Evolutionary conservation across 2,113 vertebrate genomes (phyloP).

Genomic region (Alaudala cheleensis): DNA sequence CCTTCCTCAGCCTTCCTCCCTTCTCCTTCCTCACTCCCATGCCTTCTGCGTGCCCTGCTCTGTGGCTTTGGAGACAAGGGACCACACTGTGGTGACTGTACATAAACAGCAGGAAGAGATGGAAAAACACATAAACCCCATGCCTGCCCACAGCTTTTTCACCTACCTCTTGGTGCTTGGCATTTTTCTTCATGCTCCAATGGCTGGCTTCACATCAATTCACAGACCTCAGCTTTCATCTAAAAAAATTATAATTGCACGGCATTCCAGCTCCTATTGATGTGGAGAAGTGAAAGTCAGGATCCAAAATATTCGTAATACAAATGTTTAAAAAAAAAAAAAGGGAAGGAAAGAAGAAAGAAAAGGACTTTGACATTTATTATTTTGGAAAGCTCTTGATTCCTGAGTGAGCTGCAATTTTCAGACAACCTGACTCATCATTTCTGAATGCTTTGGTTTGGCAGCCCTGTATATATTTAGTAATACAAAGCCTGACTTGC

Average conservation of each 20-base stretch:
- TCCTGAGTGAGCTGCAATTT: neutral
- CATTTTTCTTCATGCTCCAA: neutral
- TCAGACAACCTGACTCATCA: conserved; percentile 56
- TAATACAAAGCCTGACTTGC: conserved; percentile 52
- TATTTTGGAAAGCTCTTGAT: conserved; percentile 11
- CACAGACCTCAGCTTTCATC: neutral
- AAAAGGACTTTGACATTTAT: neutral
- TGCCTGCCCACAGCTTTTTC: neutral
- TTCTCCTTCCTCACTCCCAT: neutral
- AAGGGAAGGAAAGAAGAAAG: too few relatives aligned
- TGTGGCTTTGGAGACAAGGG: neutral
- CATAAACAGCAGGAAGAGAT: neutral
- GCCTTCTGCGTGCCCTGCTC: neutral
- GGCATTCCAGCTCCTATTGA: neutral
- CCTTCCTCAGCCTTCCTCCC: neutral
- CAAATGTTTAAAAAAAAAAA: neutral
- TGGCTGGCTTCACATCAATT: conserved; percentile 2
- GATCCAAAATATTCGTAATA: neutral
- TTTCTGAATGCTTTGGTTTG: conserved; percentile 47
- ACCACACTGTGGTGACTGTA: neutral
- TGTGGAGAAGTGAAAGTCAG: neutral
- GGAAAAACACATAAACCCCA: neutral
- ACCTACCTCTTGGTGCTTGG: neutral
- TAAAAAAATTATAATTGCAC: neutral
- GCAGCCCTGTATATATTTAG: conserved; percentile 27